A percentile compares a stretch with the other conserved stretches of the same genome.
Evolutionary conservation across 2,888 invertebrate species (phyloP).

Genomic region (Oscheius sp.): DNA sequence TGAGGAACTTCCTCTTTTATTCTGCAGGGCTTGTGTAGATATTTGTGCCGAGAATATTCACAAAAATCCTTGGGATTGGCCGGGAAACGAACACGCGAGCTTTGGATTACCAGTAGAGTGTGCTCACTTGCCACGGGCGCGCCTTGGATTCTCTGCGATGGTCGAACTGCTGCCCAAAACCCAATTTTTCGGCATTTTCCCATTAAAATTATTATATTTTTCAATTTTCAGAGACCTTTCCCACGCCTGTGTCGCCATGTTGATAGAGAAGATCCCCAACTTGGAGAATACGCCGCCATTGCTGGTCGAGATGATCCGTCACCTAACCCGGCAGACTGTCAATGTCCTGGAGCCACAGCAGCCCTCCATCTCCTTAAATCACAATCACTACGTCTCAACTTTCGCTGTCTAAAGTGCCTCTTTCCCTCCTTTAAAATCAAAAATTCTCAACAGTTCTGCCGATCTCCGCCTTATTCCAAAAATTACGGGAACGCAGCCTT

Average conservation of each 20-base stretch:
- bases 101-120: no score
- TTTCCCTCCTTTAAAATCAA: neutral
- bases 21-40: neutral
- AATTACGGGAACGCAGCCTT: slow-evolving; percentile 32
- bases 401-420: neutral
- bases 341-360: neutral
- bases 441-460: neutral
- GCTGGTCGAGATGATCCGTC: slow-evolving; percentile 6
- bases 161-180: no score
- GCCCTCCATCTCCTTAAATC: neutral
- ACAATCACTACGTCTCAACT: slow-evolving; percentile 20
- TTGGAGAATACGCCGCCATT: neutral
- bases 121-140: no score
- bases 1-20: neutral
- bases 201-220: neutral
- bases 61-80: no score
- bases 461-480: slow-evolving; percentile 21
- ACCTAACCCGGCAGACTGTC: no score
- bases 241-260: slow-evolving; percentile 15
- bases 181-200: neutral
- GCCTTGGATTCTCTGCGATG: no score
- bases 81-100: no score
- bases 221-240: slow-evolving; percentile 9
- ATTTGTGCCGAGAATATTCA: neutral
- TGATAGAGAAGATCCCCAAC: neutral